These are phyloP conservation scores for Cossypha polioptera DNA, from an alignment of 2,797 vertebrate species.

Conservation along the genomic window DNA sequence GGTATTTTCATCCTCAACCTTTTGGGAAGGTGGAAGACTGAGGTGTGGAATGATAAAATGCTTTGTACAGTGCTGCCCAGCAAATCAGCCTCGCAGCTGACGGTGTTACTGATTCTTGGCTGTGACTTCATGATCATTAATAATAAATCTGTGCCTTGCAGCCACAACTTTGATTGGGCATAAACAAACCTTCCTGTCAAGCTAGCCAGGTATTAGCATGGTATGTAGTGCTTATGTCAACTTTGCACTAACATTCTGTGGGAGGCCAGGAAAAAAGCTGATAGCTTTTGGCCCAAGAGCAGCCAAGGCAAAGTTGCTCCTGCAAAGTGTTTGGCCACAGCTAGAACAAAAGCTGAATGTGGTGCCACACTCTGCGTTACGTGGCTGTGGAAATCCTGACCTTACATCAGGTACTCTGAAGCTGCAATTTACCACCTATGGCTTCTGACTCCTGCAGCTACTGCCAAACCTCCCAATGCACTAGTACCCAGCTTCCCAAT, in stretches of 20 bases:
- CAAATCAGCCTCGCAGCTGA: neutral
- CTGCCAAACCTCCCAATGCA: neutral
- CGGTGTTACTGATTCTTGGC: neutral
- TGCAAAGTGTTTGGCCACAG: neutral
- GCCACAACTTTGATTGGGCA: neutral
- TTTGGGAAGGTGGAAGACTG: neutral
- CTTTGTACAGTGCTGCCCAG: neutral
- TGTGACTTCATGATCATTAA: neutral
- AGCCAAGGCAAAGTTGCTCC: neutral
- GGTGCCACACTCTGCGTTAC: neutral
- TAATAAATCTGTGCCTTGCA: neutral
- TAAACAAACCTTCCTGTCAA: neutral
- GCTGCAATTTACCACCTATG: neutral
- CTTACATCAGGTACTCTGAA: neutral
- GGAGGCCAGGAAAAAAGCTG: neutral
- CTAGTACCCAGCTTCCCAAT: neutral
- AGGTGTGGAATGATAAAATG: neutral
- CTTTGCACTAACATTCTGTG: neutral
- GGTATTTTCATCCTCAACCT: neutral
- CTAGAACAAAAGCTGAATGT: neutral
- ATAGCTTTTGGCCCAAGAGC: neutral
- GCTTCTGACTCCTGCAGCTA: neutral
- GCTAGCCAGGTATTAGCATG: neutral
- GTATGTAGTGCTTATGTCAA: neutral
- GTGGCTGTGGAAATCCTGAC: neutral